phyloP scores from a whole-genome alignment of 2,797 vertebrate species.

The Loriculus beryllinus region DNA sequence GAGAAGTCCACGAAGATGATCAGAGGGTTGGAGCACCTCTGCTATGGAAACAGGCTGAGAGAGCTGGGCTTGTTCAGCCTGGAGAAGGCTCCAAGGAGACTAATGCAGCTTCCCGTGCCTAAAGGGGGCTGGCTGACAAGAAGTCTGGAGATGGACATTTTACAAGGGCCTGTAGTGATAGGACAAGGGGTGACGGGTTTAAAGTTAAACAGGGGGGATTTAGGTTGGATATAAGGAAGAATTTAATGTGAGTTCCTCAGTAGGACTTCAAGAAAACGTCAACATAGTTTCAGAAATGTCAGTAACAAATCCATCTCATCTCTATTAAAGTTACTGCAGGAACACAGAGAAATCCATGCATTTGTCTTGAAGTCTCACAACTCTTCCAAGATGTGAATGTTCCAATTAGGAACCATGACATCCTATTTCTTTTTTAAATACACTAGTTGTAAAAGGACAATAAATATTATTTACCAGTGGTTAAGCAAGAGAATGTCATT shows the following conservation, averaged over 20 bases:
- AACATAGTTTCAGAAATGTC: slow-evolving; percentile 12
- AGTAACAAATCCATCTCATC: not conserved
- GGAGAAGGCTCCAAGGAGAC: too few relatives aligned
- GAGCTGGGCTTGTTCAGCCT: too few relatives aligned
- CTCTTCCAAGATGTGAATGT: not conserved
- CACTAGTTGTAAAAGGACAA: not conserved
- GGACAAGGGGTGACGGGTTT: too few relatives aligned
- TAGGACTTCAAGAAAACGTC: not conserved
- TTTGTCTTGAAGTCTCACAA: not conserved
- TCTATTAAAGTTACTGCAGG: not conserved
- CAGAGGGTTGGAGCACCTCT: too few relatives aligned
- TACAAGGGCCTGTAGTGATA: too few relatives aligned
- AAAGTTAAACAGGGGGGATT: too few relatives aligned
- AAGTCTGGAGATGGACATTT: too few relatives aligned
- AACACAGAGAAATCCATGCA: not conserved
- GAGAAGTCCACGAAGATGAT: too few relatives aligned
- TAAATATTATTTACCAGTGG: slow-evolving; percentile 15
- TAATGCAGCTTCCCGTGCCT: too few relatives aligned
- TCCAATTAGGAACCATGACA: not conserved
- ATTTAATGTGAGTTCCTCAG: not conserved
- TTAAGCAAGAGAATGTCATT: not conserved
- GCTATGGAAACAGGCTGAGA: too few relatives aligned
- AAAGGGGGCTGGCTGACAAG: too few relatives aligned
- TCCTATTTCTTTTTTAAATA: slow-evolving; percentile 19
- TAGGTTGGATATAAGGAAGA: too few relatives aligned